phyloP scores from a whole-genome alignment of 1,140 invertebrate species.

The Drosophila nebulosa region DNA sequence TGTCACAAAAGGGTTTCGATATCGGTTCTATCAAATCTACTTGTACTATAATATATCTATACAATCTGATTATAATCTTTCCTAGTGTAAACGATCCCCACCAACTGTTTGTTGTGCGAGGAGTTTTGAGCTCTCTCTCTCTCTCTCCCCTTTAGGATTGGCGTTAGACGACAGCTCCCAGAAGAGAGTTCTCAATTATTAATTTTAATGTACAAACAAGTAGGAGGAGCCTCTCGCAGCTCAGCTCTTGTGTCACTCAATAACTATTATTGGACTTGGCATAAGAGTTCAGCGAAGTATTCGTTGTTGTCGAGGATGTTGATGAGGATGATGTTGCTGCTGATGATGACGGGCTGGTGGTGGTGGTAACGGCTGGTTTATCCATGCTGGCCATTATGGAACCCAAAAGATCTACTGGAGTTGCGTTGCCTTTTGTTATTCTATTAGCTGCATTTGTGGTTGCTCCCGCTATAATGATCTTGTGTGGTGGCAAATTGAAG shows the following conservation, averaged over 20 bases:
- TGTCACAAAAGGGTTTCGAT: neutral
- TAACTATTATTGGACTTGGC: constrained; percentile 56
- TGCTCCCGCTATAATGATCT: constrained; percentile 56
- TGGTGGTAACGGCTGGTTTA: constrained; percentile 34
- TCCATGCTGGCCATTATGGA: constrained; percentile 81
- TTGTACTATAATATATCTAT: neutral
- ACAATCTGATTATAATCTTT: neutral
- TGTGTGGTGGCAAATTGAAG: constrained; percentile 59
- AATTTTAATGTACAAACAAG: constrained; percentile 14
- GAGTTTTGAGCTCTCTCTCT: neutral
- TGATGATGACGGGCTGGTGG: constrained; percentile 1
- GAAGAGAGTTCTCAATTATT: neutral
- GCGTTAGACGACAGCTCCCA: neutral
- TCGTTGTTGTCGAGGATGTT: constrained; percentile 40
- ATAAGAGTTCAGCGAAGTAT: constrained; percentile 51
- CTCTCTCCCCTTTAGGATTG: neutral
- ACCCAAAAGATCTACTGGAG: constrained; percentile 68
- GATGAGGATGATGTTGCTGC: constrained; percentile 14
- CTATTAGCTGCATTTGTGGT: constrained; percentile 18
- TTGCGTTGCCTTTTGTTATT: constrained; percentile 18
- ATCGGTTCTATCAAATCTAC: neutral
- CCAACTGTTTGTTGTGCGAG: constrained; percentile 3
- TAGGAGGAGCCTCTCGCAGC: constrained; percentile 49
- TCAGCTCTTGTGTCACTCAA: constrained; percentile 24
- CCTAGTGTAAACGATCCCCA: neutral